phyloP scores from a whole-genome alignment of 64 coral and sea anemone genomes.

The Porites lutea region DNA sequence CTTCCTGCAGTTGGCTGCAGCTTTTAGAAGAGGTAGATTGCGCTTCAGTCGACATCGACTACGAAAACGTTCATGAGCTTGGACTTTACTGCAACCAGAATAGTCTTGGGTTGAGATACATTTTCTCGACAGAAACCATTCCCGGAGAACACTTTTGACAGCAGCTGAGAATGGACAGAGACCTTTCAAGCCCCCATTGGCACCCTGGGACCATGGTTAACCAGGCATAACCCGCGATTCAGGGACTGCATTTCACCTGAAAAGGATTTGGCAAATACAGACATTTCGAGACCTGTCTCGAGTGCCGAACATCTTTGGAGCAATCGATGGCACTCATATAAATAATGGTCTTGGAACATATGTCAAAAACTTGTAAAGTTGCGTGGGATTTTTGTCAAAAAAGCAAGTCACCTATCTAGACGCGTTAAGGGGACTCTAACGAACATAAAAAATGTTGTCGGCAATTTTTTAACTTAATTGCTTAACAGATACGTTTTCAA shows the following conservation, averaged over 20 bases:
- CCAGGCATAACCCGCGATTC: conserved; percentile 40
- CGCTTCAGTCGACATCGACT: background rate
- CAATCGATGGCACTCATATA: conserved; percentile 45
- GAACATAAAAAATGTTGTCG: no score
- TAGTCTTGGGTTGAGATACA: background rate
- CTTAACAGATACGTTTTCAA: no score
- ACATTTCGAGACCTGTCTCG: conserved; percentile 47
- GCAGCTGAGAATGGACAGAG: conserved; percentile 41
- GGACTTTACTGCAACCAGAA: conserved; percentile 3
- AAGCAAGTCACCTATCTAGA: no score
- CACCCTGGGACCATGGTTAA: background rate
- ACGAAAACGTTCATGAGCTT: background rate
- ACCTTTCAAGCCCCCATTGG: conserved; percentile 43
- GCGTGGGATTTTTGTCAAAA: no score
- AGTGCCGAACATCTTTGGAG: conserved; percentile 54
- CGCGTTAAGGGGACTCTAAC: no score
- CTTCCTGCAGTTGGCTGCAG: background rate
- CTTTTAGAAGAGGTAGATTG: background rate
- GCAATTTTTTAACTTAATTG: no score
- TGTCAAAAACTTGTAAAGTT: no score
- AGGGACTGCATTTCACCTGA: conserved; percentile 52
- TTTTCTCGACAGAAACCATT: conserved; percentile 16
- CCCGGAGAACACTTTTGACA: conserved; percentile 52
- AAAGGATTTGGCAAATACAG: conserved; percentile 49
- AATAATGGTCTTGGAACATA: no score